These are phyloP conservation scores for Ivindomyrus marchei DNA, from an alignment of 2,113 vertebrate species.

Conservation along the genomic window DNA sequence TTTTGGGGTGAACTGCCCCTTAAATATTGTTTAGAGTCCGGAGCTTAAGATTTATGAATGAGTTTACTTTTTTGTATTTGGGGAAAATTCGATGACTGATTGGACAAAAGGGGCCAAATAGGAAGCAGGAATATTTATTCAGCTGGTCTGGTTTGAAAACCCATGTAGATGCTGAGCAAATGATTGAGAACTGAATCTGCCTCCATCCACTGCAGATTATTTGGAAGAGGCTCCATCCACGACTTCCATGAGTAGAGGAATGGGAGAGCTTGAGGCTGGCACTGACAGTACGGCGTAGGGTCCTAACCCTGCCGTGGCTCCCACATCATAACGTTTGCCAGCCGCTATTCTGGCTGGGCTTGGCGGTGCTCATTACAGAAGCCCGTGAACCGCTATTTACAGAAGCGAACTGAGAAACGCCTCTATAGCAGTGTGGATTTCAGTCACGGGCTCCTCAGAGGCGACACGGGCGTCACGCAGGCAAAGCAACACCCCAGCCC, in stretches of 20 bases:
- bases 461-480: neutral
- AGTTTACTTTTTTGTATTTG: neutral
- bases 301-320: neutral
- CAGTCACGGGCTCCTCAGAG: conserved; percentile 19
- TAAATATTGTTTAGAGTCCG: neutral
- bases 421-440: conserved; percentile 1
- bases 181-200: neutral
- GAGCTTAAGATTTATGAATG: neutral
- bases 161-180: neutral
- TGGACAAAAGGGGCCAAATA: neutral
- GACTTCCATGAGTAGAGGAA: neutral
- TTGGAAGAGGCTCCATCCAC: neutral
- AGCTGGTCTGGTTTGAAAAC: neutral
- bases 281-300: neutral
- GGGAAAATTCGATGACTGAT: neutral
- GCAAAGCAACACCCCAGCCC: neutral
- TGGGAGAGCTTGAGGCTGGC: neutral
- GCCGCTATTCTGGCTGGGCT: neutral
- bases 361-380: neutral
- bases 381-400: neutral
- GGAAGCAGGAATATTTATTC: neutral
- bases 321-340: neutral
- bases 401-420: neutral
- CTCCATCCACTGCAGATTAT: neutral
- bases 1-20: neutral